Evolutionary conservation across 2,888 invertebrate species (phyloP).

Genomic region (Neoscelio sp.): DNA sequence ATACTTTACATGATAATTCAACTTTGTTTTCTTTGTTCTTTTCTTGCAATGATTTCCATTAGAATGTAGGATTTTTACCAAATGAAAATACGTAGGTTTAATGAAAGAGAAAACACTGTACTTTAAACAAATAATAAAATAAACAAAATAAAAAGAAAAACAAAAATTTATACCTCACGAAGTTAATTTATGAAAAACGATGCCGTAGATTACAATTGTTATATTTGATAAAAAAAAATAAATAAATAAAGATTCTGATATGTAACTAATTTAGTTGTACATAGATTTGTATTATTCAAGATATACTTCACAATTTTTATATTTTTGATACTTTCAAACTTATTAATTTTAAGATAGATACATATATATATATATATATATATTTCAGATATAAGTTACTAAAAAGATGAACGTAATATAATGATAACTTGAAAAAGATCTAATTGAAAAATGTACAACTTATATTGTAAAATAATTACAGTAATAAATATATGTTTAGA

Average conservation of each 20-base stretch:
- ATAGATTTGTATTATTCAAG: slow-evolving; percentile 37
- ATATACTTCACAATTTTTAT: slow-evolving; percentile 53
- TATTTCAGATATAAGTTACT: slow-evolving; percentile 26
- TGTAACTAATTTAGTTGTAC: slow-evolving; percentile 52
- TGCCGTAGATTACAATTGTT: slow-evolving; percentile 33
- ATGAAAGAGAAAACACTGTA: slow-evolving; percentile 26
- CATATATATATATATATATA: slow-evolving; percentile 40
- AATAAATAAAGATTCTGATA: slow-evolving; percentile 30
- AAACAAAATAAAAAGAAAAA: too few relatives aligned
- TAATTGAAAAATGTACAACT: slow-evolving; percentile 45
- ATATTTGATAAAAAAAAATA: slow-evolving; percentile 45
- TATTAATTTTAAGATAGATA: slow-evolving; percentile 43
- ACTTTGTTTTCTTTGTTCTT: slow-evolving; percentile 39
- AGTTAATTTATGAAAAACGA: slow-evolving; percentile 33
- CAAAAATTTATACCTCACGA: slow-evolving; percentile 44
- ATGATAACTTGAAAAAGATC: slow-evolving; percentile 36
- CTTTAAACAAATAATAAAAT: too few relatives aligned
- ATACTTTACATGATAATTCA: slow-evolving; percentile 35
- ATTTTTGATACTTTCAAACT: slow-evolving; percentile 57
- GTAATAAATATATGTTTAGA: slow-evolving; percentile 52
- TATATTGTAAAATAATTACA: slow-evolving; percentile 42
- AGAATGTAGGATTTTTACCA: slow-evolving; percentile 18
- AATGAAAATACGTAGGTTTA: slow-evolving; percentile 34
- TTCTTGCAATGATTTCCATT: slow-evolving; percentile 38
- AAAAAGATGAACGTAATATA: slow-evolving; percentile 24